Conservation (phyloP, 2,888 invertebrate genomes). For the Anarsia innoxiella region DNA sequence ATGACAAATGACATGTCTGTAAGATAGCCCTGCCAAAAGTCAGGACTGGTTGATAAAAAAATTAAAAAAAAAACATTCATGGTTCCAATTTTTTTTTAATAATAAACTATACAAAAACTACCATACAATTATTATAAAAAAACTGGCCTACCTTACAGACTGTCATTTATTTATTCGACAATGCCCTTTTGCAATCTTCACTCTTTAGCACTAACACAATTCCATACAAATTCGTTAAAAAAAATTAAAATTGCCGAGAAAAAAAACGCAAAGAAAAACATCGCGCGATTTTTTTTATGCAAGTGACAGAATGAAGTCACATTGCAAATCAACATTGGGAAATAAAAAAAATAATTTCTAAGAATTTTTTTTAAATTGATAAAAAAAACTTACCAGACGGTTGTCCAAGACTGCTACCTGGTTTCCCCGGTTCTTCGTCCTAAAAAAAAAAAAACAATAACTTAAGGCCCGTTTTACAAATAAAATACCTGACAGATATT, state of each 20-base stretch:
- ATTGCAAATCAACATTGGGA: constrained; percentile 68
- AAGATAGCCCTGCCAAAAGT: constrained; percentile 48
- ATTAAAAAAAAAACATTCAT: constrained; percentile 51
- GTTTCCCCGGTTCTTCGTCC: constrained; percentile 68
- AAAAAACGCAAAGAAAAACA: constrained; percentile 16
- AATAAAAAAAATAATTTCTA: constrained; percentile 27
- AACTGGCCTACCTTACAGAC: constrained; percentile 74
- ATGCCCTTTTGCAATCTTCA: constrained; percentile 69
- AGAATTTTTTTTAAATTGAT: too few species aligned
- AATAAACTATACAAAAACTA: constrained; percentile 19
- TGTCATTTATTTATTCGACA: constrained; percentile 50
- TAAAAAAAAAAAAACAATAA: constrained; percentile 26
- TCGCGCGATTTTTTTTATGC: constrained; percentile 26
- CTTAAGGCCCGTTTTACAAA: not conserved
- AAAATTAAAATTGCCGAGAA: constrained; percentile 6
- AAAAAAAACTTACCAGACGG: constrained; percentile 62
- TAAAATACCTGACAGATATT: too few species aligned
- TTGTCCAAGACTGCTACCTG: constrained; percentile 60
- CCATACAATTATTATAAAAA: constrained; percentile 36
- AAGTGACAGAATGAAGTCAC: constrained; percentile 64
- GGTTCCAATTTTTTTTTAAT: constrained; percentile 45
- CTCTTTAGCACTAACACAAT: constrained; percentile 25
- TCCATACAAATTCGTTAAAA: not conserved
- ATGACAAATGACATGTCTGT: constrained; percentile 62
- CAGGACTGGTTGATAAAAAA: constrained; percentile 16